phyloP scores from a whole-genome alignment of 2,888 invertebrate genomes.

The Harmothoe impar region DNA sequence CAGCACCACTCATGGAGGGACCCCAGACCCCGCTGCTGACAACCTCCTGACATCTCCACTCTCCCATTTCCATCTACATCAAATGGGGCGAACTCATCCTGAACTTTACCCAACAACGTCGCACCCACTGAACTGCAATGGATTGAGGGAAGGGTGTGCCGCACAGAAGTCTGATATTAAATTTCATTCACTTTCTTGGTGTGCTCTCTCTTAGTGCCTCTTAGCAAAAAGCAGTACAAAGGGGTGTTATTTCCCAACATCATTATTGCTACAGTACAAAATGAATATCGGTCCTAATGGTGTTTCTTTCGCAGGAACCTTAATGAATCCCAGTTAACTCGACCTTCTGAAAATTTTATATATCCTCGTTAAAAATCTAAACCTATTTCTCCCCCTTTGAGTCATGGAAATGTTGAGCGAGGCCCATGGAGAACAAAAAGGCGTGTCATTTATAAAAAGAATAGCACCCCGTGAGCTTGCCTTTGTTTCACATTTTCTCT shows the following conservation, averaged over 20 bases:
- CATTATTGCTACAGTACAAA: background rate
- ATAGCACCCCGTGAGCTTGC: background rate
- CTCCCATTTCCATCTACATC: background rate
- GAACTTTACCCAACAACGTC: conserved; percentile 13
- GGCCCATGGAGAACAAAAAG: background rate
- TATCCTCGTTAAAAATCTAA: background rate
- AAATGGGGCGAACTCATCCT: background rate
- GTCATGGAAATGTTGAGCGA: background rate
- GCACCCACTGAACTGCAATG: conserved; percentile 27
- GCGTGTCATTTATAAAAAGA: background rate
- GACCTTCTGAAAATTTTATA: conserved; percentile 2
- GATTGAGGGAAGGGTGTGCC: conserved; percentile 8
- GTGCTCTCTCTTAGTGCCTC: background rate
- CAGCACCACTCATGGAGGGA: background rate
- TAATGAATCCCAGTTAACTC: background rate
- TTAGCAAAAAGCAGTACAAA: background rate
- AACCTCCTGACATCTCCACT: conserved; percentile 32
- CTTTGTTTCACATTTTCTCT: conserved; percentile 17
- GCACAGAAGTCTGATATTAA: background rate
- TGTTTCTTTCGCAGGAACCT: background rate
- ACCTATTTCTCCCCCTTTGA: background rate
- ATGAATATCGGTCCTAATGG: background rate
- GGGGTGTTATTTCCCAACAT: background rate
- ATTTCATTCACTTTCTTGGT: conserved; percentile 18
- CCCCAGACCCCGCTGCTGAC: background rate